phyloP scores from a whole-genome alignment of 92 coral and sea anemone genomes.

The Phymanthus crucifer region DNA sequence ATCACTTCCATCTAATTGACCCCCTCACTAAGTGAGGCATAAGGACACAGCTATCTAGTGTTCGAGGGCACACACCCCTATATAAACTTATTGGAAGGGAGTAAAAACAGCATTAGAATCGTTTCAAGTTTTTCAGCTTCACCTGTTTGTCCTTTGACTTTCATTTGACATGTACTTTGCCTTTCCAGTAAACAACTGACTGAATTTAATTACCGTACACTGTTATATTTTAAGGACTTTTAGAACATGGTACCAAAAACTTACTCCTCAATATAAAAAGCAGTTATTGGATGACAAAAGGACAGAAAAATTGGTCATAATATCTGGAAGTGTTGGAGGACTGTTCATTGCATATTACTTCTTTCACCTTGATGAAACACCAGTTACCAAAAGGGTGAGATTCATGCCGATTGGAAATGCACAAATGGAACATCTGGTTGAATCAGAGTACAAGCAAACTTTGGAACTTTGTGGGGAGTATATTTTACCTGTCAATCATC shows the following conservation, averaged over 20 bases:
- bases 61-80: too few species aligned
- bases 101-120: not conserved
- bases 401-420: conserved; percentile 84
- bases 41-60: too few species aligned
- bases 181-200: not conserved
- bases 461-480: conserved; percentile 73
- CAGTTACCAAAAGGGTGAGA: conserved; percentile 79
- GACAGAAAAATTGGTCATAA: conserved; percentile 60
- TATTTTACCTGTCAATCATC: conserved; percentile 81
- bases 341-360: conserved; percentile 70
- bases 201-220: not conserved
- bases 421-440: conserved; percentile 83
- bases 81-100: too few species aligned
- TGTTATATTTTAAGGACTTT: conserved; percentile 58
- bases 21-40: too few species aligned
- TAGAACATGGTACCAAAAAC: conserved; percentile 90
- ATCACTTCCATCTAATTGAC: too few species aligned
- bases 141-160: not conserved
- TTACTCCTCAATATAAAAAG: conserved; percentile 68
- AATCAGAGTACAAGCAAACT: conserved; percentile 68
- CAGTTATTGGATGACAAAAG: conserved; percentile 48
- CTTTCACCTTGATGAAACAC: conserved; percentile 91
- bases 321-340: conserved; percentile 71
- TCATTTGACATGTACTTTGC: too few species aligned
- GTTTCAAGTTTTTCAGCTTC: not conserved